Evolutionary conservation across 2,113 vertebrate species (phyloP), one percentile per base, ranked within the genome.

Genomic region (Hippocampus zosterae): DNA sequence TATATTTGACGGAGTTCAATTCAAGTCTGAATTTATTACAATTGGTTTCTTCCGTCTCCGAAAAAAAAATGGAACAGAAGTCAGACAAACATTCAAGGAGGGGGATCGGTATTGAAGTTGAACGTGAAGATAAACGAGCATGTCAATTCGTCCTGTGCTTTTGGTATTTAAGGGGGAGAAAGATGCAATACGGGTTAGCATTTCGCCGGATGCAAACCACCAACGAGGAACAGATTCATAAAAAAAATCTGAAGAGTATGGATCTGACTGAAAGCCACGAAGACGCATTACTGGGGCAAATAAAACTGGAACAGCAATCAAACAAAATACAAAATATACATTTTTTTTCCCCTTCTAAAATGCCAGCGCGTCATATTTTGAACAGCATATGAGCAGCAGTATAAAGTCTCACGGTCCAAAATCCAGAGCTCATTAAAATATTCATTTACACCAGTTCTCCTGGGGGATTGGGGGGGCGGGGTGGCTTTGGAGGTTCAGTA

Each of bases 81-180:
- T 40, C 19, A 42, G 65, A 85, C 72, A 76, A 76, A 86, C 61
- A 64, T 56, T 68, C 23, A 67, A 56, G 67, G 46, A 57, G 52
- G 46, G 46, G 16, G 2, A 4, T 19, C 59, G 13, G 19, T 9
- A 1, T 78, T 87, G 84, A 88, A 85, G 77, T 79, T 75, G 82
- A n/a, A 65, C 42, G 71, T 81, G 53, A 87, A 88, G 63, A 83
- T 75, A 44, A 65, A 82, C 81, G 83, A 84, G 81, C 84, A 83
- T 86, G 88, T 85, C 74, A 77, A 82, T 79, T 84, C 70, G 73
- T 88, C 66, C 89, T 91, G 91, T 93, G 91, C 91, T 92, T 18
- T 92, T 92, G 91, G 91, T 87, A 88, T 91, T 88, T 78, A 82
- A 86, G 85, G 84, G 75, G 79, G 59, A 42, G 70, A 77, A 88